These are phyloP conservation scores for Periophthalmus modestus DNA, from an alignment of 2,113 vertebrate genomes.

Conservation along the genomic window DNA sequence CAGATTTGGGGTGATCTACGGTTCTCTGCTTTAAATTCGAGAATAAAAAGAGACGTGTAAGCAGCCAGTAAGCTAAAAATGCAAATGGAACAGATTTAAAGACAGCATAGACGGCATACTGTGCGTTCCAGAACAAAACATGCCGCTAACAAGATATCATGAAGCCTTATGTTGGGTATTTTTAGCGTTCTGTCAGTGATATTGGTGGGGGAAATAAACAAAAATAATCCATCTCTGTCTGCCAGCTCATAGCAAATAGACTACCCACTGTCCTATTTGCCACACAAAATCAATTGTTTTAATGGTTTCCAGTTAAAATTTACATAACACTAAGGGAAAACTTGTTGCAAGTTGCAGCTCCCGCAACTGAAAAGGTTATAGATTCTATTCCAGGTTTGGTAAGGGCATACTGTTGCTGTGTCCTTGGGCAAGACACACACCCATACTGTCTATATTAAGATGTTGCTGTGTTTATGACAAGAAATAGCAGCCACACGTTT, in stretches of 20 bases:
- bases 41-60: conserved; percentile 24
- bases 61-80: conserved; percentile 31
- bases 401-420: no score
- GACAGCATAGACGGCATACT: conserved; percentile 17
- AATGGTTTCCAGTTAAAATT: neutral
- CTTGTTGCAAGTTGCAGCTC: neutral
- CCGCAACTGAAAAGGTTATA: neutral
- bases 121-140: conserved; percentile 17
- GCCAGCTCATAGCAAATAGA: neutral
- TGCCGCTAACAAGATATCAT: conserved; percentile 7
- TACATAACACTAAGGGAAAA: neutral
- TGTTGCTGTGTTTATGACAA: no score
- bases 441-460: no score
- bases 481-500: no score
- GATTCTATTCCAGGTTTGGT: no score
- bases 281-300: neutral
- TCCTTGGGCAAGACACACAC: no score
- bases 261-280: neutral
- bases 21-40: conserved; percentile 17
- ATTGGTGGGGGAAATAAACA: neutral
- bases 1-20: conserved; percentile 39
- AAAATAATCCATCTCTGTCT: neutral
- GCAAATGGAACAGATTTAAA: conserved; percentile 36
- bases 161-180: neutral
- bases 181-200: neutral